phyloP scores from a whole-genome alignment of 2,888 invertebrate genomes.

The Eristalinus sepulchralis region DNA sequence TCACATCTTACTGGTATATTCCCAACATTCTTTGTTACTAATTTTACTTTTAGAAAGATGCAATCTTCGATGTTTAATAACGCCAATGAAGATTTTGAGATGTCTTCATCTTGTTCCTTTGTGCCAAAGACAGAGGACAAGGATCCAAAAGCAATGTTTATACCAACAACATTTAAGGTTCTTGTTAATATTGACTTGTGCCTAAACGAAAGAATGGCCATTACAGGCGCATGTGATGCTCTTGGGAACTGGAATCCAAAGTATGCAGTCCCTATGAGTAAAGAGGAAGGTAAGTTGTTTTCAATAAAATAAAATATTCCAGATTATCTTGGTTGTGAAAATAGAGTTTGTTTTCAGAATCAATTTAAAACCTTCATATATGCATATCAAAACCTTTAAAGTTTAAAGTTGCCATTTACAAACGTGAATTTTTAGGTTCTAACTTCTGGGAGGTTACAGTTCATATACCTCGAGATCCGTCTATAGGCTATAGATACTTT shows the following conservation, averaged over 20 bases:
- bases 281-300: constrained; percentile 78
- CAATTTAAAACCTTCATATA: too few relatives aligned
- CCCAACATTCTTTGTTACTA: too few relatives aligned
- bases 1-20: too few relatives aligned
- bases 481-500: constrained; percentile 89
- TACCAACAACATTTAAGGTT: constrained; percentile 82
- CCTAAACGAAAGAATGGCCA: constrained; percentile 85
- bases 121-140: constrained; percentile 55
- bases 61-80: constrained; percentile 86
- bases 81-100: constrained; percentile 80
- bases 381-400: too few relatives aligned
- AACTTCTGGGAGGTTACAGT: constrained; percentile 85
- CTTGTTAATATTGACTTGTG: constrained; percentile 81
- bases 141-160: neutral
- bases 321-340: neutral
- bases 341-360: too few relatives aligned
- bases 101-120: constrained; percentile 43
- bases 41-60: constrained; percentile 81
- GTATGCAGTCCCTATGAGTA: constrained; percentile 83
- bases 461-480: constrained; percentile 85
- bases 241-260: constrained; percentile 88
- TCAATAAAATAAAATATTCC: neutral
- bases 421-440: constrained; percentile 73
- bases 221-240: constrained; percentile 86
- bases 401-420: too few relatives aligned